Base-by-base conservation (phyloP, 2,797 vertebrate species). In the Tolypeutes matacus region DNA sequence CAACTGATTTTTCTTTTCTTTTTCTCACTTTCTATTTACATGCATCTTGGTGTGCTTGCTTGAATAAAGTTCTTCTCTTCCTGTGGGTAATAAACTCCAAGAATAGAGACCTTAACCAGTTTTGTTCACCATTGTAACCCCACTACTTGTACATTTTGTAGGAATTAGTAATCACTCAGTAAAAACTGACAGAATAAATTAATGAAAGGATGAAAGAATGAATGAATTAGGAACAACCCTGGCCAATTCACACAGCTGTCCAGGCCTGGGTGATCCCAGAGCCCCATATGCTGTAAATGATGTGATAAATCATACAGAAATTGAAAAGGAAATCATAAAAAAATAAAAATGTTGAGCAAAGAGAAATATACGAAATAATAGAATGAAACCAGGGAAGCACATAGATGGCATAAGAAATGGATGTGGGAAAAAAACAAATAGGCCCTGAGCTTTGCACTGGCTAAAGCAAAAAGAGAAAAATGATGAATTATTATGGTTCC, bases 401-500 rank as follows among this genome's bases (percentile, higher is more conserved):
- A 84, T 20, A 72, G 49, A 82, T 34, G 27, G 18, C 83, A 17
- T 1, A 42, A 20, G 64, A 85, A 88, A 73, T 46, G 1, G 36
- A 70, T 13, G 62, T 51, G 39, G 20, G 39, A 23, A 10, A 39
- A 46, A 77, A 46, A 25, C 78, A 92, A 83, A 81, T 29, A 20
- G n/a, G 21, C 23, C 87, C 39, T 29, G 8, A 60, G 53, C 20
- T 51, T 72, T 89, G 17, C 13, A 31, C 31, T 76, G 53, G 58
- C 7, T 9, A 25, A 58, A 77, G 34, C 46, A 82, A 2, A 85
- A 46, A 88, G 14, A 65, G 20, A 67, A 91, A 89, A 82, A 39
- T 64, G 20, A 91, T 27, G 14, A 84, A 97, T 69, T 76, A 83
- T 39, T 82, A 65, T 20, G 13, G 9, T n/a, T 88, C 83, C 31